Conservation (phyloP, 1,140 invertebrate genomes). For the Penaeus japonicus region DNA sequence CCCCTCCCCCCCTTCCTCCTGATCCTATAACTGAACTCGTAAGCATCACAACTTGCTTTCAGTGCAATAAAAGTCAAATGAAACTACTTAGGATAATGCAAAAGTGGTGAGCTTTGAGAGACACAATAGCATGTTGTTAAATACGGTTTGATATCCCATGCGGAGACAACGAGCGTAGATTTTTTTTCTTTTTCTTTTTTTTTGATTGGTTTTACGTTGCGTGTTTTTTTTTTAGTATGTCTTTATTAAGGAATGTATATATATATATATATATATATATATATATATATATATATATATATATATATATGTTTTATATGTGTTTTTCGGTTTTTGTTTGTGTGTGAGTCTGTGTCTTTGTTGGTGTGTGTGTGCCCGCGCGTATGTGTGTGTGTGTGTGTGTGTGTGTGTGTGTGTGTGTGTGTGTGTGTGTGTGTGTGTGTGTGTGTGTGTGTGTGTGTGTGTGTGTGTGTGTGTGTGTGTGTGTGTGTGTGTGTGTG, state of each 20-base stretch:
- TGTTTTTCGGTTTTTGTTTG: not conserved
- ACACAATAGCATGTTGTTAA: too few relatives aligned
- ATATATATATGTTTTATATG: not conserved
- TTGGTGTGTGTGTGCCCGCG: not conserved
- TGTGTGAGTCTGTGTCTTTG: not conserved
- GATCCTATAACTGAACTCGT: too few relatives aligned
- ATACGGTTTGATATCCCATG: too few relatives aligned
- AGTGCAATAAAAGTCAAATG: too few relatives aligned
- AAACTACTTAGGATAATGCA: too few relatives aligned
- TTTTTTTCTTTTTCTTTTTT: too few relatives aligned
- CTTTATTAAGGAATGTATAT: not conserved
- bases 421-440: not conserved
- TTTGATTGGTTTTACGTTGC: not conserved
- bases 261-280: not conserved
- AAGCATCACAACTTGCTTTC: too few relatives aligned
- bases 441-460: not conserved
- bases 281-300: not conserved
- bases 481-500: too few relatives aligned
- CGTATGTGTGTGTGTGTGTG: not conserved
- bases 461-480: not conserved
- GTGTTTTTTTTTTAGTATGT: not conserved
- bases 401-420: not conserved
- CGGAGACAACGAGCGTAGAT: too few relatives aligned
- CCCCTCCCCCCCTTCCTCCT: too few relatives aligned
- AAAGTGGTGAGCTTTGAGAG: too few relatives aligned